These are phyloP conservation scores for Rhinatrema bivittatum DNA, from an alignment of 2,797 vertebrate species.

Conservation along the genomic window DNA sequence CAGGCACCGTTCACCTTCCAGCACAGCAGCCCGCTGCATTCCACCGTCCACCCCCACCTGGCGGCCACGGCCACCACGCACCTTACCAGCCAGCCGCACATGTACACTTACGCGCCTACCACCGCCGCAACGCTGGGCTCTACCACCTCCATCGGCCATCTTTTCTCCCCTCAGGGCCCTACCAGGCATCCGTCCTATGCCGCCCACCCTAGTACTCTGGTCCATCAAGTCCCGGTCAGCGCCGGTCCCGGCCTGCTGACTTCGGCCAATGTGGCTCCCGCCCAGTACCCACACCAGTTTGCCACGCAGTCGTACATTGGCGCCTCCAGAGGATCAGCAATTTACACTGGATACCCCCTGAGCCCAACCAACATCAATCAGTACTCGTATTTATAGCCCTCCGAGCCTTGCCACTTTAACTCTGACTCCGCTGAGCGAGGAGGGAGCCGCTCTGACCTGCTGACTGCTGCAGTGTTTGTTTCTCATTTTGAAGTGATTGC, in stretches of 20 bases:
- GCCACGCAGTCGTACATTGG: constrained; percentile 78
- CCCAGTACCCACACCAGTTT: constrained; percentile 84
- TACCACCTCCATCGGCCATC: constrained; percentile 87
- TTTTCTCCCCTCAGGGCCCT: constrained; percentile 73
- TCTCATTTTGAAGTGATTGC: too few relatives aligned
- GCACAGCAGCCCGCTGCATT: constrained; percentile 69
- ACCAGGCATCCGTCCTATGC: constrained; percentile 67
- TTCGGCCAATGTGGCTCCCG: constrained; percentile 67
- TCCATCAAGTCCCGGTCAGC: constrained; percentile 81
- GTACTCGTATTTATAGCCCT: constrained; percentile 81
- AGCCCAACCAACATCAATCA: constrained; percentile 92
- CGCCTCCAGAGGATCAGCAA: constrained; percentile 72
- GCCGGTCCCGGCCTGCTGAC: constrained; percentile 68
- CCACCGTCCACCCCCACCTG: constrained; percentile 63
- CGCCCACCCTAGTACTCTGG: constrained; percentile 79
- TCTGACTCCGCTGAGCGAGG: background rate
- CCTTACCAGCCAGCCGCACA: constrained; percentile 65
- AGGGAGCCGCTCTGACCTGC: too few relatives aligned
- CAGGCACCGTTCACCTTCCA: constrained; percentile 85
- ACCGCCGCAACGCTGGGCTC: constrained; percentile 81
- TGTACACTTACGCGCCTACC: constrained; percentile 87
- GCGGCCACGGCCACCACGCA: constrained; percentile 68
- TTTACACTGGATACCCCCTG: constrained; percentile 86
- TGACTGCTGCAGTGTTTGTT: too few relatives aligned
- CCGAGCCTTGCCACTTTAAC: constrained; percentile 4